Evolutionary conservation across 2,113 vertebrate genomes (phyloP), one percentile per base, ranked within the genome.

Genomic region (Callipepla californica): DNA sequence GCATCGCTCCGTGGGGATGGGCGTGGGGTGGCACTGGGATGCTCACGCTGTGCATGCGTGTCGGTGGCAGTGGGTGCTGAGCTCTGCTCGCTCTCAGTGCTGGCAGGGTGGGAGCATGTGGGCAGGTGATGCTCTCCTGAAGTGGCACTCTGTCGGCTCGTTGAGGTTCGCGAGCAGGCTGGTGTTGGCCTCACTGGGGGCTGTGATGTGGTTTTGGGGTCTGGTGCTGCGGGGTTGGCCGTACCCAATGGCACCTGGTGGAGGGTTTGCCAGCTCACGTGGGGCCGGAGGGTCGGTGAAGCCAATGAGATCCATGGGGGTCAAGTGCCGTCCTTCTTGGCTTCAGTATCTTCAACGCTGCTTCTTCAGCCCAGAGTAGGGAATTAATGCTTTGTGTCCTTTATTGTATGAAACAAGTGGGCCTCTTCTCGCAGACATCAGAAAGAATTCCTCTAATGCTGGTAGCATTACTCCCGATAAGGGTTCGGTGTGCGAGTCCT

Each of bases 321-420:
- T 65, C 80, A 53, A 9, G 8, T 53, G 26, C 51, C 6, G 15
- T 5, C 28, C 28, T 53, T 53, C 26, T 53, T 53, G 51, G 51
- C 51, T 53, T 53, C 26, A 26, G 7, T 76, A 53, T 81, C 80
- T 84, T 62, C 84, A 50, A 30, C 10, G 11, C 47, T 79, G 20
- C 48, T 90, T 63, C 65, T 87, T 48, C 48, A 89, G 8, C 79
- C 47, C 75, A 19, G 17, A 50, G 3, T 62, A 21, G 59, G 84
- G 88, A 79, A 85, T 92, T 80, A 91, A 82, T 66, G 72, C 63
- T 58, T 87, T 81, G 28, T 73, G 13, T 80, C 79, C 85, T 87
- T 94, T 84, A 73, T 53, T 87, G 45, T 57, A 7, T 85, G 77
- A 77, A 91, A 73, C 81, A 87, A 89, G 42, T 5, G 28, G 67